phyloP scores from a whole-genome alignment of 1,140 invertebrate species.

The Pseudoatta argentina region DNA sequence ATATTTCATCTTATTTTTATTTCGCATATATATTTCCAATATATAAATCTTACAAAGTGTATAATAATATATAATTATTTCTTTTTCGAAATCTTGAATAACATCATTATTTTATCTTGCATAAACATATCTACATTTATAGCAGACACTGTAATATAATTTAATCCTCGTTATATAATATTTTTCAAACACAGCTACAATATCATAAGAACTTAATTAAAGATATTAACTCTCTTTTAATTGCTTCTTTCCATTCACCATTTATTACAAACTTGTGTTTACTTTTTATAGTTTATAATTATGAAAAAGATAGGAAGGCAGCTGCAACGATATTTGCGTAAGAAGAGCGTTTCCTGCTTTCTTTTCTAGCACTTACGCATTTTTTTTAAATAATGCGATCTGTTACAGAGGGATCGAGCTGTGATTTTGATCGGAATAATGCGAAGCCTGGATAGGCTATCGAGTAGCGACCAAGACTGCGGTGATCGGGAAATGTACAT shows the following conservation, averaged over 20 bases:
- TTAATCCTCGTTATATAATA: conserved; percentile 11
- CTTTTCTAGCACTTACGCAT: background rate
- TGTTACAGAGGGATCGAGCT: conserved; percentile 63
- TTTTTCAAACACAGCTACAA: background rate
- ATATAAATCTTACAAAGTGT: background rate
- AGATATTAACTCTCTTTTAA: background rate
- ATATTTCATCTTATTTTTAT: background rate
- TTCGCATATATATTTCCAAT: background rate
- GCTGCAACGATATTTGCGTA: background rate
- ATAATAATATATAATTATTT: background rate
- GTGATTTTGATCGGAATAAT: conserved; percentile 81
- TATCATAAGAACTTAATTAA: background rate
- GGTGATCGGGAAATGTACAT: conserved; percentile 86
- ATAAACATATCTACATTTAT: background rate
- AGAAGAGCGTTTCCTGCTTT: background rate
- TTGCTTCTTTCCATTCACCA: background rate
- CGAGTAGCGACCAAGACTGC: conserved; percentile 85
- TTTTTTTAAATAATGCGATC: conserved; percentile 38
- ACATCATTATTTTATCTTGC: conserved; percentile 11
- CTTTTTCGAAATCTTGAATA: background rate
- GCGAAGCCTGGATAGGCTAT: conserved; percentile 85
- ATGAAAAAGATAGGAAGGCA: background rate
- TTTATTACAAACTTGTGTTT: background rate
- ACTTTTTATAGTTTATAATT: background rate
- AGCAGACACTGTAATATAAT: background rate